Conservation (phyloP, 1,140 invertebrate genomes). For the Centruroides sculpturatus region DNA sequence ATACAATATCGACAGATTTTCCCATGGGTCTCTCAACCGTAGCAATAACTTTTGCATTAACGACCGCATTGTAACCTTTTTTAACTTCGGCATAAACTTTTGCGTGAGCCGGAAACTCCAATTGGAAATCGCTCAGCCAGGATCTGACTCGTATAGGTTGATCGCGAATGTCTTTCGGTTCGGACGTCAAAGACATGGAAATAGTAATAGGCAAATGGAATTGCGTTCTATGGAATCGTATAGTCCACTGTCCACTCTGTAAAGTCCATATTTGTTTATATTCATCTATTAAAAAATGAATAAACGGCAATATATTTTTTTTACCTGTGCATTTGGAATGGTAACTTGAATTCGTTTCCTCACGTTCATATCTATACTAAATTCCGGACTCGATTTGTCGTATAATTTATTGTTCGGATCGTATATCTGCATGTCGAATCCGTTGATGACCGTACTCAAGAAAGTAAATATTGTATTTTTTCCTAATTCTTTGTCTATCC, state of each 20-base stretch:
- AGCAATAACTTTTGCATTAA: conserved; percentile 11
- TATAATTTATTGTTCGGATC: not conserved
- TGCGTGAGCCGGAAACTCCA: conserved; percentile 8
- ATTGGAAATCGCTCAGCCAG: conserved; percentile 10
- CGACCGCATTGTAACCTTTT: conserved; percentile 13
- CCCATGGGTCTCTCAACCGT: conserved; percentile 13
- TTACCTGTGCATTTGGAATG: conserved; percentile 5
- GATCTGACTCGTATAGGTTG: conserved; percentile 10
- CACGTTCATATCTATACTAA: not conserved
- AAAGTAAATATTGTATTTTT: conserved; percentile 12
- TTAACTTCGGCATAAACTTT: conserved; percentile 15
- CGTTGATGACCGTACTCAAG: not conserved
- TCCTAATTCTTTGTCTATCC: conserved; percentile 11
- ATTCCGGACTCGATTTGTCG: not conserved
- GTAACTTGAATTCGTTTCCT: conserved; percentile 3
- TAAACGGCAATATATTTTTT: too few relatives aligned
- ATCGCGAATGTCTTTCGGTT: conserved; percentile 7
- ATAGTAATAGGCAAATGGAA: too few relatives aligned
- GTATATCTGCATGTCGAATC: not conserved
- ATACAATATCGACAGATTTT: conserved; percentile 8
- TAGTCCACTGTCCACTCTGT: conserved; percentile 5
- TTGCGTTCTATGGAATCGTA: conserved; percentile 1
- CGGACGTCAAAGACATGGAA: conserved; percentile 1
- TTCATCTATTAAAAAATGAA: too few relatives aligned
- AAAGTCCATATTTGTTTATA: not conserved